Evolutionary conservation across 2,113 vertebrate genomes (phyloP).

Genomic region (Prunella fulvescens): DNA sequence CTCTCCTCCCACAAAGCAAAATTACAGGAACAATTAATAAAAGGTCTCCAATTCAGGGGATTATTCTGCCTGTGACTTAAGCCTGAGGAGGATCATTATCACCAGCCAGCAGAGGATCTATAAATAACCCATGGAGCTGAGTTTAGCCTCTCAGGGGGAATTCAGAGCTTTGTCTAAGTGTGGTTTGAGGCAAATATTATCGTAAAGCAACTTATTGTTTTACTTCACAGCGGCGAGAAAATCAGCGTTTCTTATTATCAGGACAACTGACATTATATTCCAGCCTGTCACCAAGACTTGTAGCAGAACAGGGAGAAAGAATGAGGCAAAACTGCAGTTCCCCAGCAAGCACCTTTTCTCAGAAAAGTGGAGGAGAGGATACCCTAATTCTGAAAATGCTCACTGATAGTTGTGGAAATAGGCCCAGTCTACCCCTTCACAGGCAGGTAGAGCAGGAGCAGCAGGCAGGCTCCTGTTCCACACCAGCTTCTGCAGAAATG

Average conservation of each 20-base stretch:
- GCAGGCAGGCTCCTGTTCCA: neutral
- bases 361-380: neutral
- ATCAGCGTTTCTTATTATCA: conserved; percentile 19
- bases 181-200: conserved; percentile 33
- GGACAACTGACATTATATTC: neutral
- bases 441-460: neutral
- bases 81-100: conserved; percentile 36
- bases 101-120: conserved; percentile 29
- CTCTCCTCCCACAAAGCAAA: neutral
- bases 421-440: neutral
- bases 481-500: neutral
- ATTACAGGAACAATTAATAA: conserved; percentile 24
- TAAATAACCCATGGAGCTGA: conserved; percentile 15
- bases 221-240: neutral
- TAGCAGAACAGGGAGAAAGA: neutral
- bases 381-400: neutral
- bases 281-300: neutral
- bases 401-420: neutral
- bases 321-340: neutral
- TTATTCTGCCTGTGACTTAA: conserved; percentile 48
- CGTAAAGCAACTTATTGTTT: conserved; percentile 38
- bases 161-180: conserved; percentile 4
- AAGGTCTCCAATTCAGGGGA: conserved; percentile 4
- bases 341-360: neutral
- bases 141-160: conserved; percentile 10